Evolutionary conservation across 1,140 invertebrate genomes (phyloP), one percentile per base, ranked within the genome.

Genomic region (Ladona fulva): DNA sequence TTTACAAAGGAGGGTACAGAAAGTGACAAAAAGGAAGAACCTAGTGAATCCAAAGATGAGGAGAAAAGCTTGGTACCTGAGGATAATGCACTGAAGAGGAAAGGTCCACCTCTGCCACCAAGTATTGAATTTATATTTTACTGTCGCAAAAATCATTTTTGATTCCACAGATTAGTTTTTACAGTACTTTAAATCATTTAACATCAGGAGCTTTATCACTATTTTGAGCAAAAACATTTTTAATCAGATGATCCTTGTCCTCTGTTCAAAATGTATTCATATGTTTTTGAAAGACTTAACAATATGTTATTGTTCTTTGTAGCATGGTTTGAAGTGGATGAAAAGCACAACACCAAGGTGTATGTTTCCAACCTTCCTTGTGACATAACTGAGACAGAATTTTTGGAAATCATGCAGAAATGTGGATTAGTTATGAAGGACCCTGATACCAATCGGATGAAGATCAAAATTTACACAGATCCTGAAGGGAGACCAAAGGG

Each of bases 401-500:
- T 97, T 86, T 89, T 93, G 11, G 93, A 96, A 83, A 84, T 99
- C 14, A 98, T 99, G 92, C 90, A 91, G 80, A 99, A 99, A 86
- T 99, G 94, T 89, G 98, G 98, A n/a, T 87, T 99, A 24, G 90
- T 99, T 22, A 94, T 96, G 87, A 90, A 93, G 80, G 97, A 99
- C 86, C 89, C 93, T 0, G 88, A 89, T 42, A 91, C 87, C 6
- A 91, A 92, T 78, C 93, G 95, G 83, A 94, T 94, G 82, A 99
- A 98, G 87, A 87, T 99, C 0, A 99, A 99, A 87, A 83, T 99
- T 12, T 99, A 99, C 84, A 91, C 88, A 81, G 95, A 98, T 82
- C 84, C 89, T 73, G 89, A 93, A 82, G 93, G 95, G 3, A 92
- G 92, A 42, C 87, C 95, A 14, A 99, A 99, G 88, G 98, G 98